These are phyloP conservation scores for Monochamus saltuarius DNA, from an alignment of 1,140 invertebrate species.

Conservation along the genomic window DNA sequence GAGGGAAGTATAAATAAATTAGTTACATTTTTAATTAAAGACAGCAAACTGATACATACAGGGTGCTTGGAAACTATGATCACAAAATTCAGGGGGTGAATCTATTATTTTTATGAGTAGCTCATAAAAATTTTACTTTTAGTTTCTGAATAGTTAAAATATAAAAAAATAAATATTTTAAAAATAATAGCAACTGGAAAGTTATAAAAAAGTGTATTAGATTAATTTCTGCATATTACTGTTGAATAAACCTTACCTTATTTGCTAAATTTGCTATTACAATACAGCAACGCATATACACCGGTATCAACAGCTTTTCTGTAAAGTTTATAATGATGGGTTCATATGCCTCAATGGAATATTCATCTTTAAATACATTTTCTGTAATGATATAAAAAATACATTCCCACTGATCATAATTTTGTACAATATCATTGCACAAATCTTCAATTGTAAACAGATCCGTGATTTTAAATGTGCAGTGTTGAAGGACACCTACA, in stretches of 20 bases:
- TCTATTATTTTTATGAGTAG: too few species aligned
- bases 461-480: slow-evolving; percentile 24
- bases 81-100: too few species aligned
- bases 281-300: slow-evolving; percentile 27
- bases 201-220: neutral
- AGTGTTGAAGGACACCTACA: slow-evolving; percentile 27
- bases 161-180: too few species aligned
- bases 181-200: too few species aligned
- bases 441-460: slow-evolving; percentile 25
- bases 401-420: slow-evolving; percentile 25
- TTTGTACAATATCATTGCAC: slow-evolving; percentile 20
- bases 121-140: too few species aligned
- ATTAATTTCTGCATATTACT: too few species aligned
- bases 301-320: slow-evolving; percentile 19
- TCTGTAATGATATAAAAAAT: slow-evolving; percentile 29
- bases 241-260: slow-evolving; percentile 23
- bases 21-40: too few species aligned
- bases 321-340: slow-evolving; percentile 23
- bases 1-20: too few species aligned
- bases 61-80: too few species aligned
- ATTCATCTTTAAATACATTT: slow-evolving; percentile 33
- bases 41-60: too few species aligned
- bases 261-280: slow-evolving; percentile 24
- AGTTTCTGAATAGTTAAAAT: too few species aligned
- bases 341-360: slow-evolving; percentile 26